These are phyloP conservation scores for Drosophila lacicola DNA, from an alignment of 2,888 invertebrate genomes.

Conservation along the genomic window DNA sequence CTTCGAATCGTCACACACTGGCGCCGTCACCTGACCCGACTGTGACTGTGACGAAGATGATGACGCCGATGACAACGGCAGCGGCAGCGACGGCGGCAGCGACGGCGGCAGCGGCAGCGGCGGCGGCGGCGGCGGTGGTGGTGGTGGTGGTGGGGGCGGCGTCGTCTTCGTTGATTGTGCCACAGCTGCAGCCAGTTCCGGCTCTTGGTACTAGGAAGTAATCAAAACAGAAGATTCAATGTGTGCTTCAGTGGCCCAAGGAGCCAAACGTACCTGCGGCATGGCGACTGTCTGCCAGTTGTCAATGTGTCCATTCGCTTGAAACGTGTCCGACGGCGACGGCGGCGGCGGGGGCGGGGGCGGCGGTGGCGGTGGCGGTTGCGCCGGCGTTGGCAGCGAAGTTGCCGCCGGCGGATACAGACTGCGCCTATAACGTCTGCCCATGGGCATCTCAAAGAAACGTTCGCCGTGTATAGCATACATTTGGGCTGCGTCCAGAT, in stretches of 20 bases:
- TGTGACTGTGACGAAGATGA: background rate
- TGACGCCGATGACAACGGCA: background rate
- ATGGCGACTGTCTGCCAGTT: conserved; percentile 16
- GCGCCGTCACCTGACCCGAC: conserved; percentile 15
- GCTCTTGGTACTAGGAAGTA: conserved; percentile 7
- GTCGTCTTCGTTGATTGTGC: background rate
- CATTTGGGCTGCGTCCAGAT: conserved; percentile 43
- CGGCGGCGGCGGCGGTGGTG: background rate
- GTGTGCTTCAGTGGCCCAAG: background rate
- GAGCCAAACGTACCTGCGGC: conserved; percentile 15
- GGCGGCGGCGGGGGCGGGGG: background rate
- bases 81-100: background rate
- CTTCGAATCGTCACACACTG: conserved; percentile 21
- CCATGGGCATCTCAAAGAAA: conserved; percentile 54
- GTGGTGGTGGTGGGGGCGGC: background rate
- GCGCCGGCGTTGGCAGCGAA: background rate
- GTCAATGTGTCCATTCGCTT: conserved; percentile 3
- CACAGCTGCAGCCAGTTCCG: conserved; percentile 1
- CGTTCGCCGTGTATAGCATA: conserved; percentile 51
- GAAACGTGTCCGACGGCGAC: background rate
- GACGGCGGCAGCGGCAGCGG: background rate
- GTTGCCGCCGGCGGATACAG: background rate
- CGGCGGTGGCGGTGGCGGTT: background rate
- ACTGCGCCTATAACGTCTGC: conserved; percentile 21
- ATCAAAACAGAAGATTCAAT: too few relatives aligned